A percentile compares a stretch with the other conserved stretches of the same genome.
These are phyloP conservation scores for Calonectris borealis DNA, from an alignment of 2,113 vertebrate genomes.

Conservation along the genomic window DNA sequence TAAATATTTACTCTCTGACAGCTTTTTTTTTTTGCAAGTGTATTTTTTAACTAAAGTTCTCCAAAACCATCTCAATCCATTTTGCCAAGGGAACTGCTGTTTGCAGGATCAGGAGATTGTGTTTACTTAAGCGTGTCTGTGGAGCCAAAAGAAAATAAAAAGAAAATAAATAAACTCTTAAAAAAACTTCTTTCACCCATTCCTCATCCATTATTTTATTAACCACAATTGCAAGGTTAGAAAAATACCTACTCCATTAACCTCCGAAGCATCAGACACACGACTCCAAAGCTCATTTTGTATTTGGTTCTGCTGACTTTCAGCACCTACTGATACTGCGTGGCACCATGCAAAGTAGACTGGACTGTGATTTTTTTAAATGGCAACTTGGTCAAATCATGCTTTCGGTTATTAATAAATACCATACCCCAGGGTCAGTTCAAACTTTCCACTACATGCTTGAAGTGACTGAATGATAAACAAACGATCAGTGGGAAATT, in stretches of 20 bases:
- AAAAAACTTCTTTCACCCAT: neutral
- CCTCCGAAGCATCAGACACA: neutral
- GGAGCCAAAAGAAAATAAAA: slow-evolving; percentile 13
- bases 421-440: neutral
- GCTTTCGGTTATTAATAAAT: neutral
- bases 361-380: neutral
- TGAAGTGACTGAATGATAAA: slow-evolving; percentile 7
- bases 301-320: neutral
- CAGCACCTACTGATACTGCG: neutral
- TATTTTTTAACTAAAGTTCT: neutral
- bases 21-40: slow-evolving; percentile 9
- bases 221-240: slow-evolving; percentile 17
- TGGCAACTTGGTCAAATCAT: neutral
- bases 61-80: neutral
- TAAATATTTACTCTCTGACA: slow-evolving; percentile 47
- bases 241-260: neutral
- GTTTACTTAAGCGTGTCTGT: slow-evolving; percentile 17
- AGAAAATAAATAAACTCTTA: neutral
- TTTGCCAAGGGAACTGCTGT: slow-evolving; percentile 24
- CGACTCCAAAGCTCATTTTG: neutral
- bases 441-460: slow-evolving; percentile 22
- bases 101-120: neutral
- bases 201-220: slow-evolving; percentile 43
- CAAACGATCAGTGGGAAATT: neutral
- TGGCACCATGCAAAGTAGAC: neutral